A percentile compares a stretch with the other conserved stretches of the same genome.
Evolutionary conservation across 2,113 vertebrate species (phyloP).

Genomic region (Lipotes vexillifer): DNA sequence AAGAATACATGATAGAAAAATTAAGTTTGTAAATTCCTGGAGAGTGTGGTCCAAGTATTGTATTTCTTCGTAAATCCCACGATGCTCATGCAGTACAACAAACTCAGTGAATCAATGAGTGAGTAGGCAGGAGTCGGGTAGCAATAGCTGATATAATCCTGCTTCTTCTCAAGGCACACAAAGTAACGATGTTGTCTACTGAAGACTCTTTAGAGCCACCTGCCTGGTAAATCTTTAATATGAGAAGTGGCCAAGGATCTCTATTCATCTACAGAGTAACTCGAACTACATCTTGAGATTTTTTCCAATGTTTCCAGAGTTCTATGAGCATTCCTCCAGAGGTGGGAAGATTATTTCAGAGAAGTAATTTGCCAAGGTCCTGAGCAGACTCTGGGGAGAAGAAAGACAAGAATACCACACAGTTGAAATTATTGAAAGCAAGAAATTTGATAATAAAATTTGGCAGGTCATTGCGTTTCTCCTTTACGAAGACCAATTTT

Average conservation of each 20-base stretch:
- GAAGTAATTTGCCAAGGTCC: not conserved
- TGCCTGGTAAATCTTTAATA: not conserved
- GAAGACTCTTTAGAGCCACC: not conserved
- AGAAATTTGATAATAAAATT: not conserved
- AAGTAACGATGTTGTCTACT: not conserved
- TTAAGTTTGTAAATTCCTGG: not conserved
- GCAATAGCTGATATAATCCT: not conserved
- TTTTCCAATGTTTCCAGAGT: not conserved
- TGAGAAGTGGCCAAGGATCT: not conserved
- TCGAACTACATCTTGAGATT: not conserved
- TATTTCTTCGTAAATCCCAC: not conserved
- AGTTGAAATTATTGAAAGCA: not conserved
- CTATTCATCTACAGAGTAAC: not conserved
- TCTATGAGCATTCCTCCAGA: not conserved
- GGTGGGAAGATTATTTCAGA: not conserved
- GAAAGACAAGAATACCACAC: not conserved
- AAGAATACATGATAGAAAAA: not conserved
- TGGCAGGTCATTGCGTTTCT: not conserved
- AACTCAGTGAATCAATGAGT: not conserved
- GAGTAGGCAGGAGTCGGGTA: not conserved
- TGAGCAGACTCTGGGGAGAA: not conserved
- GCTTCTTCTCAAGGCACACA: not conserved
- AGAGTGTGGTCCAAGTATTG: not conserved
- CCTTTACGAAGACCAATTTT: not conserved
- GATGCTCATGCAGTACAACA: not conserved